Evolutionary conservation across 2,797 vertebrate genomes (phyloP).

Genomic region (Myotis vivesi): DNA sequence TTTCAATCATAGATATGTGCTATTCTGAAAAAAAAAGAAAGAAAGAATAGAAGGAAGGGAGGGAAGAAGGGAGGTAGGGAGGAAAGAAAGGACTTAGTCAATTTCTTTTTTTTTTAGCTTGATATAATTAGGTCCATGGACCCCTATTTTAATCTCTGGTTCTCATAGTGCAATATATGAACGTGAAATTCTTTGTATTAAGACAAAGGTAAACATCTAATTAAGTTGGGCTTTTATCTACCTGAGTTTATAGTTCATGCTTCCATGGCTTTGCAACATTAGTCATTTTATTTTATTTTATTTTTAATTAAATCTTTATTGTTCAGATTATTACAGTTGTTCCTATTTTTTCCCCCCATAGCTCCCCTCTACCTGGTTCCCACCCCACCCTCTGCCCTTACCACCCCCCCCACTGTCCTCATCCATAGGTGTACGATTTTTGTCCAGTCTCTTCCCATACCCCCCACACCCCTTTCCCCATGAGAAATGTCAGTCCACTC

Average conservation of each 20-base stretch:
- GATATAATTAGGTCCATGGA: background rate
- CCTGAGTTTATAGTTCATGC: background rate
- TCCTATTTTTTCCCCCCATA: too few relatives aligned
- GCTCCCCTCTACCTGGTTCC: too few relatives aligned
- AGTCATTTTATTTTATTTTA: background rate
- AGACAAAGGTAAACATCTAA: background rate
- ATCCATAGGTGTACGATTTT: too few relatives aligned
- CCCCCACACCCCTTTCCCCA: too few relatives aligned
- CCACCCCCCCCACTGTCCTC: too few relatives aligned
- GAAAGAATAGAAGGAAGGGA: background rate
- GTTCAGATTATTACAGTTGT: too few relatives aligned
- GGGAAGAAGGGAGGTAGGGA: too few relatives aligned
- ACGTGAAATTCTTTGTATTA: background rate
- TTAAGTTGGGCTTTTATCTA: background rate
- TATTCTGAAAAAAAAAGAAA: background rate
- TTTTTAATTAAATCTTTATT: too few relatives aligned
- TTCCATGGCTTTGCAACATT: rapidly evolving
- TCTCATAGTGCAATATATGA: background rate
- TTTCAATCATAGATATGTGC: background rate
- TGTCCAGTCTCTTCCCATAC: too few relatives aligned
- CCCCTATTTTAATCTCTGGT: background rate
- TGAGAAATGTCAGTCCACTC: too few relatives aligned
- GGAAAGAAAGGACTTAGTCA: background rate
- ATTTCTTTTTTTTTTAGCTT: background rate
- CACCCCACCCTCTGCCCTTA: too few relatives aligned